Conservation (phyloP, 2,888 invertebrate genomes). For the Pristionchus japonicus region DNA sequence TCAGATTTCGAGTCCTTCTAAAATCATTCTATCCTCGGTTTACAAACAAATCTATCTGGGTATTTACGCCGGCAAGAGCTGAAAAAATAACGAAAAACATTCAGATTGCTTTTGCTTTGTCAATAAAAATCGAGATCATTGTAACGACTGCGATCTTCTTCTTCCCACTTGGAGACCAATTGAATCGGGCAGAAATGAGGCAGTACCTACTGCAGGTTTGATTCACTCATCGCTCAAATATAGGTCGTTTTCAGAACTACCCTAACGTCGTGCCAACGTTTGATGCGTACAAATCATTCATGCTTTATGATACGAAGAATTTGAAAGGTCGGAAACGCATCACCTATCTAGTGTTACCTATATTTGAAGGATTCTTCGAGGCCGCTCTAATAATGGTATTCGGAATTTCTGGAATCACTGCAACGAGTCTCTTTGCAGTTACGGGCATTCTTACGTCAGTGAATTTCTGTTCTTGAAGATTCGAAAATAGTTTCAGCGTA, state of each 20-base stretch:
- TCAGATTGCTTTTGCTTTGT: neutral
- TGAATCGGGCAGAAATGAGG: neutral
- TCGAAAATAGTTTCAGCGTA: neutral
- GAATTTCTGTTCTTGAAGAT: neutral
- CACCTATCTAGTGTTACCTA: neutral
- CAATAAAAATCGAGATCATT: neutral
- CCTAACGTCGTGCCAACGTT: neutral
- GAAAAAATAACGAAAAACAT: neutral
- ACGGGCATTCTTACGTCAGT: neutral
- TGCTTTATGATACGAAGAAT: neutral
- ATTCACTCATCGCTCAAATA: neutral
- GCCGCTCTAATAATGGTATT: neutral
- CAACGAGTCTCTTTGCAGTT: neutral
- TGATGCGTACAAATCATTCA: neutral
- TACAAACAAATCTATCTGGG: neutral
- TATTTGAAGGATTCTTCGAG: neutral
- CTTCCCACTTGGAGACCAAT: neutral
- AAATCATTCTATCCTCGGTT: neutral
- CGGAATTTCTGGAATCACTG: neutral
- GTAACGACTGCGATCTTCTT: neutral
- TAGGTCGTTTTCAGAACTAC: neutral
- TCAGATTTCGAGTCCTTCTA: neutral
- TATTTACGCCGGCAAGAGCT: too few species aligned
- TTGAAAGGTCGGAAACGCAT: neutral
- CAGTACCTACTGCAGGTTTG: neutral